Evolutionary conservation across 2,797 vertebrate species (phyloP), one percentile per base, ranked within the genome.

Genomic region (Myoxocephalus aenaeus): DNA sequence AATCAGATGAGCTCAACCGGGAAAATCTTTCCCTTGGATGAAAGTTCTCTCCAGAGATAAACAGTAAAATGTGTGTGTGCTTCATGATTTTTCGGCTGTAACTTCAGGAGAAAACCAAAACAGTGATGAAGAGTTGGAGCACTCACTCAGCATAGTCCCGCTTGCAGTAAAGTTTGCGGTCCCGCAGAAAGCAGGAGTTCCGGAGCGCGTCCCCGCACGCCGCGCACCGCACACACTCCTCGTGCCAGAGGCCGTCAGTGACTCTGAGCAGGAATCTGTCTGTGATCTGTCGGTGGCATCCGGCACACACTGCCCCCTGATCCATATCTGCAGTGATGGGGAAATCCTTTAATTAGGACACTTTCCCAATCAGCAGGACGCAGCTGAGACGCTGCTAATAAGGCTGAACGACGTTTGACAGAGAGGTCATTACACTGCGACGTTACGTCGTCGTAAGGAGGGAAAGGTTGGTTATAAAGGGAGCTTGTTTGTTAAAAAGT

Each of bases 151-250:
- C 95, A 1, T 99, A 99, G 94, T 99, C 96, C 46, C 87, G 92
- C 75, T 96, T 98, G 96, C 98, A 99, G 95, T 99, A 99, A 69
- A 99, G 96, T 88, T 97, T 97, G 91, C 95, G 94, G 90, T 98
- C 95, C 27, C 97, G 94, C 86, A 97, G 96, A 92, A 98, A 99
- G 94, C 98, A 99, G 89, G 96, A 97, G 93, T 93, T 96, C 70
- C 92, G 91, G 84, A 99, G 96, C 63, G 96, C 94, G 80, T 98
- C 96, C 69, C 96, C 96, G 93, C 98, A 99, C 80, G 95, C 94
- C 1, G 93, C 85, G 88, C 98, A 99, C 76, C 95, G 95, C 85
- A 97, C 96, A 22, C 98, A 99, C 77, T 90, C 94, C 84, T 99
- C 97, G 0, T 99, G 98, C 98, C 98, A 99, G 84, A 99, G 94